phyloP scores from a whole-genome alignment of 2,113 vertebrate genomes.

The Hippocampus comes region DNA sequence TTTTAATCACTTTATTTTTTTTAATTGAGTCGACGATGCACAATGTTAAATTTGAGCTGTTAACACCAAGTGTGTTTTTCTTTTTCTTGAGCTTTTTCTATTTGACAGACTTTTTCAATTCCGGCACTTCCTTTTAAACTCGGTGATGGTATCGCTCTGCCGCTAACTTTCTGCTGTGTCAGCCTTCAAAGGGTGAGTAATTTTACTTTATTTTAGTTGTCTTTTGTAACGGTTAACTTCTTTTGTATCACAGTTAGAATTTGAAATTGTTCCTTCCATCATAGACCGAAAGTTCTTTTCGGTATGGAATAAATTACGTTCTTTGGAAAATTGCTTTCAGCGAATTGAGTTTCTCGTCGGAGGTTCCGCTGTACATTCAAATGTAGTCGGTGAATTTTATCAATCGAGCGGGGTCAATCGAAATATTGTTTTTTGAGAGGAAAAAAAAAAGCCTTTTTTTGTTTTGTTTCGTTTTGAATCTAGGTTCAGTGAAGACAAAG shows the following conservation, averaged over 20 bases:
- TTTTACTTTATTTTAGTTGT: background rate
- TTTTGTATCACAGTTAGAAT: background rate
- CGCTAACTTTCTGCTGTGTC: background rate
- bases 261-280: background rate
- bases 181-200: background rate
- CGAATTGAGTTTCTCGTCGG: background rate
- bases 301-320: background rate
- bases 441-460: background rate
- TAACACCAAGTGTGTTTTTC: background rate
- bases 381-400: background rate
- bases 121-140: background rate
- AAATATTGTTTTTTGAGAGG: background rate
- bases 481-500: slow-evolving; percentile 1
- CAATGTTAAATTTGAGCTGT: background rate
- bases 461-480: background rate
- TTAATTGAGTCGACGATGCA: too few relatives aligned
- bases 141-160: background rate
- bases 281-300: background rate
- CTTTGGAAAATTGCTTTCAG: background rate
- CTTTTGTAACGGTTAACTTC: background rate
- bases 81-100: background rate
- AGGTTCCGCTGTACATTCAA: background rate
- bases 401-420: background rate
- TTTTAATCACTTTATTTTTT: background rate
- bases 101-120: background rate